Evolutionary conservation across 2,113 vertebrate species (phyloP).

Genomic region (Bambusicola thoracicus): DNA sequence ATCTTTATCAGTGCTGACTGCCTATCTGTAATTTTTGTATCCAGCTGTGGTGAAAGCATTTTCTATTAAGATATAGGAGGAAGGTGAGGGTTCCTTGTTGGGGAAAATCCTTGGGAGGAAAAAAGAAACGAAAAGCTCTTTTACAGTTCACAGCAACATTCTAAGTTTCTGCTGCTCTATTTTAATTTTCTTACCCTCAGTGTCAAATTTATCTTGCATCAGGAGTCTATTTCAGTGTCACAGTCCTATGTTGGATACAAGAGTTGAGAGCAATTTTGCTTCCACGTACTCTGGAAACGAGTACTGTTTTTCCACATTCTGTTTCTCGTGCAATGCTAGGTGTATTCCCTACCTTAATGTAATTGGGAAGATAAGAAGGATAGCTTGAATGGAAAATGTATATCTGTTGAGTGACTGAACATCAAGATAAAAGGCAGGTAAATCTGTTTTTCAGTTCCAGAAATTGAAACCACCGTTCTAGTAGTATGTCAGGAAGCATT

Average conservation of each 20-base stretch:
- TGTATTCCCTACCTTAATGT: background rate
- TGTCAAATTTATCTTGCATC: background rate
- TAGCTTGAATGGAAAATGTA: background rate
- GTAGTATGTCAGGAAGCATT: background rate
- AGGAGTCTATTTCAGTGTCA: background rate
- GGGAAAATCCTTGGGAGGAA: background rate
- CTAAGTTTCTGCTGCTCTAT: background rate
- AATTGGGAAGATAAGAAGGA: background rate
- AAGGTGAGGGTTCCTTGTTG: background rate
- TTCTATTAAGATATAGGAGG: background rate
- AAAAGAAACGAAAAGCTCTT: background rate
- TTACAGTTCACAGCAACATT: background rate
- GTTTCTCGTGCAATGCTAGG: background rate
- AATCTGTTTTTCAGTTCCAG: background rate
- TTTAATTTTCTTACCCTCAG: background rate
- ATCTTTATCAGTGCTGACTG: slow-evolving; percentile 9
- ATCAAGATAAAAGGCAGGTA: background rate
- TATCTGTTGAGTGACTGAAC: background rate
- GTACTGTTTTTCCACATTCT: background rate
- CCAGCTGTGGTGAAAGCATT: slow-evolving; percentile 25
- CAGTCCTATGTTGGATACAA: background rate
- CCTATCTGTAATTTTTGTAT: background rate
- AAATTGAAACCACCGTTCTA: background rate
- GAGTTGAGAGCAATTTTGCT: background rate
- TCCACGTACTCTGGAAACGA: background rate